Conservation (phyloP, 2,888 invertebrate genomes). For the Harpalus rubripes region DNA sequence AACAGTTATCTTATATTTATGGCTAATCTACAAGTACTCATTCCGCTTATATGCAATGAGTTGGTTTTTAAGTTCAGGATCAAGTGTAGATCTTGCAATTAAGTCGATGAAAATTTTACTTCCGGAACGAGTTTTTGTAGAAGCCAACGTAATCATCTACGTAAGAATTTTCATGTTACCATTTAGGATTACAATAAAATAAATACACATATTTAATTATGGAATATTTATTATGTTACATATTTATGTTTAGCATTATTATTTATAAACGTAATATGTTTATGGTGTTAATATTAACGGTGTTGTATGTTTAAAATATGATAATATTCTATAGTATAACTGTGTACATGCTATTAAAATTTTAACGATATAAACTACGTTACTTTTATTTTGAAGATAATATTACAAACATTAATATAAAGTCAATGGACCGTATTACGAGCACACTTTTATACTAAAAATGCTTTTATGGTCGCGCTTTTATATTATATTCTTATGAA, state of each 20-base stretch:
- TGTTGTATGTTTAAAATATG: background rate
- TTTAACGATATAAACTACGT: too few species aligned
- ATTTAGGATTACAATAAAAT: background rate
- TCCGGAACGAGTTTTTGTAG: constrained; percentile 49
- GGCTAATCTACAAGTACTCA: background rate
- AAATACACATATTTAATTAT: background rate
- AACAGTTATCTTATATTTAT: background rate
- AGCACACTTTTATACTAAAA: too few species aligned
- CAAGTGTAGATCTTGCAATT: constrained; percentile 30
- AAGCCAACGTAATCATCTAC: constrained; percentile 12
- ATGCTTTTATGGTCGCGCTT: too few species aligned
- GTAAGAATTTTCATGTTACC: background rate
- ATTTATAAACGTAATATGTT: background rate
- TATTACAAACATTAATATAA: too few species aligned
- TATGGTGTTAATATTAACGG: background rate
- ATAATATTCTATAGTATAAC: background rate
- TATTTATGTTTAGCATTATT: too few species aligned
- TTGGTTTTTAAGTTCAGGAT: constrained; percentile 26
- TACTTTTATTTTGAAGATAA: too few species aligned
- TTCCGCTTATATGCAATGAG: constrained; percentile 55
- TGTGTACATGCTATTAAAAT: too few species aligned
- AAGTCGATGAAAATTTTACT: constrained; percentile 53
- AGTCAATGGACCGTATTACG: too few species aligned
- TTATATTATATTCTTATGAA: too few species aligned
- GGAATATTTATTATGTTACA: background rate